Evolutionary conservation across 1,140 invertebrate genomes (phyloP).

Genomic region (Helicoverpa armigera): DNA sequence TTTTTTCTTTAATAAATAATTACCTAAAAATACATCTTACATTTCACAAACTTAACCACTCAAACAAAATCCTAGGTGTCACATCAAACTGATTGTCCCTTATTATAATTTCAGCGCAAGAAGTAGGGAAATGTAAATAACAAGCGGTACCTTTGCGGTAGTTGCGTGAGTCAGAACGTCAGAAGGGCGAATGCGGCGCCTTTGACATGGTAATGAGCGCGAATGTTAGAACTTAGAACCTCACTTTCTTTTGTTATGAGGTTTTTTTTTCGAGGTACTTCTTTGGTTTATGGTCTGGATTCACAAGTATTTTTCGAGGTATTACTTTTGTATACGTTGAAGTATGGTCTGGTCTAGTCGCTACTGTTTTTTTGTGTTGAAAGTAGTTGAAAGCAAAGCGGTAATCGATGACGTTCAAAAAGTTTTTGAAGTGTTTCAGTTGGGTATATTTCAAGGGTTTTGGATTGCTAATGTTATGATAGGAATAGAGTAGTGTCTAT

Average conservation of each 20-base stretch:
- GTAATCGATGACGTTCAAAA: too few species aligned
- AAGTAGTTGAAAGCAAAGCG: too few species aligned
- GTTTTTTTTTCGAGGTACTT: not conserved
- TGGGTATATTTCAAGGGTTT: too few species aligned
- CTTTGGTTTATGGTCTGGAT: not conserved
- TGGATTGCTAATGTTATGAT: too few species aligned
- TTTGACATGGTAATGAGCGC: constrained; percentile 50
- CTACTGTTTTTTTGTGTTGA: too few species aligned
- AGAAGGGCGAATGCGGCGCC: constrained; percentile 15
- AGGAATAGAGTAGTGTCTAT: too few species aligned
- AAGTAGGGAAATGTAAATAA: constrained; percentile 34
- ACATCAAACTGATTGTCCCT: not conserved
- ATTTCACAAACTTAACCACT: too few species aligned
- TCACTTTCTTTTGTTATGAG: not conserved
- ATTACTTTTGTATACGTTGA: not conserved
- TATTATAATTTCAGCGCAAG: constrained; percentile 5
- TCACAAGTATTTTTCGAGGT: not conserved
- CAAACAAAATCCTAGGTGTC: not conserved
- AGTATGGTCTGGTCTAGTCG: too few species aligned
- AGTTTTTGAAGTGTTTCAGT: too few species aligned
- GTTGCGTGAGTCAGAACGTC: not conserved
- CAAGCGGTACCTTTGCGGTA: not conserved
- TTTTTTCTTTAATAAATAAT: too few species aligned
- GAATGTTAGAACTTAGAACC: not conserved
- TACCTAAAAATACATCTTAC: too few species aligned